A percentile compares a stretch with the other conserved stretches of the same genome.
Conservation (phyloP, 2,113 vertebrate genomes). For the Clarias magur region DNA sequence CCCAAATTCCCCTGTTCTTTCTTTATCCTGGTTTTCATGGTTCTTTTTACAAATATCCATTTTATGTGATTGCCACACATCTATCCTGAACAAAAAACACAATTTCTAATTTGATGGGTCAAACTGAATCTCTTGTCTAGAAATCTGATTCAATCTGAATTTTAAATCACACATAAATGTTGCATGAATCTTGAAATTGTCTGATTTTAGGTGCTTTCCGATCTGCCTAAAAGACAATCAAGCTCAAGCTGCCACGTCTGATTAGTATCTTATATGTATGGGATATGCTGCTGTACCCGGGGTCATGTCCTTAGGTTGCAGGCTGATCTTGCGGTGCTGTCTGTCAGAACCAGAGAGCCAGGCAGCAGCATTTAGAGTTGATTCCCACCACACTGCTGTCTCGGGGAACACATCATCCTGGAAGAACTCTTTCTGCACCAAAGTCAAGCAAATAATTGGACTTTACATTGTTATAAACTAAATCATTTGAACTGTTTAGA, state of each 20-base stretch:
- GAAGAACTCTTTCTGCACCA: slow-evolving; percentile 93
- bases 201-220: background rate
- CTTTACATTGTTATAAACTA: background rate
- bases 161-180: background rate
- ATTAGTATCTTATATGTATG: background rate
- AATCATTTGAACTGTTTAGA: background rate
- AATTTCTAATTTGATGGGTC: background rate
- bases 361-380: slow-evolving; percentile 67
- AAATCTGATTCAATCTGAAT: background rate
- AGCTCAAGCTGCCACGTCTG: background rate
- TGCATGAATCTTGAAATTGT: background rate
- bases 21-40: background rate
- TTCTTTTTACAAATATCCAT: background rate
- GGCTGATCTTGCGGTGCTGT: slow-evolving; percentile 74
- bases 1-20: background rate
- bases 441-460: background rate
- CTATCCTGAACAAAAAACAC: background rate
- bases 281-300: slow-evolving; percentile 74
- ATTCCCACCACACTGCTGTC: slow-evolving; percentile 83
- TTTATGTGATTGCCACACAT: background rate
- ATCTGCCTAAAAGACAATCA: background rate
- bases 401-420: slow-evolving; percentile 89
- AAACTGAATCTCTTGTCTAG: background rate
- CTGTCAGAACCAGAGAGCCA: slow-evolving; percentile 82
- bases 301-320: slow-evolving; percentile 83